Conservation (phyloP, 2,888 invertebrate species). For the Lycaena phlaeas region DNA sequence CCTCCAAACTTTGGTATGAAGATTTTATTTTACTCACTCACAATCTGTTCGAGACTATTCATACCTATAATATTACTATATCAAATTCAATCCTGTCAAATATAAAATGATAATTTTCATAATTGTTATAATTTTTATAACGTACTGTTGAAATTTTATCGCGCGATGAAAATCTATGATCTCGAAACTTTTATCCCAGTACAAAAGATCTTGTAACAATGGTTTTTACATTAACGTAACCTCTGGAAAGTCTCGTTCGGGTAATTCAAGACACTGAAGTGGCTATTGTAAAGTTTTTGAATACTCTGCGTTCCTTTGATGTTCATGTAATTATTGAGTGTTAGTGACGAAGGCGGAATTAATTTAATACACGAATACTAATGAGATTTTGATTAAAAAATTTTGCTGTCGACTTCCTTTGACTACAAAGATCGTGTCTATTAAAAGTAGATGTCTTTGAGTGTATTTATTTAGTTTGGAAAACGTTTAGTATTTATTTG, state of each 20-base stretch:
- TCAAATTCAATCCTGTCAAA: no score
- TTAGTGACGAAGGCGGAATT: conserved; percentile 5
- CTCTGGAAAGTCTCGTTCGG: neutral
- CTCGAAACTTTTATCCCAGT: neutral
- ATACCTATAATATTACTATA: no score
- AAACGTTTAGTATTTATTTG: no score
- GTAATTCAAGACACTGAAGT: conserved; percentile 1
- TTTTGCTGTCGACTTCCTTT: neutral
- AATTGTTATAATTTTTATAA: neutral
- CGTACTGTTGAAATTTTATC: conserved; percentile 3
- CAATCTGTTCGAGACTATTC: no score
- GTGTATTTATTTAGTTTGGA: no score
- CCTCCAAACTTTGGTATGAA: no score
- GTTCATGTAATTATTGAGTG: conserved; percentile 16
- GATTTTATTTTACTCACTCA: no score
- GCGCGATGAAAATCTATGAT: conserved; percentile 2
- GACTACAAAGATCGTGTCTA: no score
- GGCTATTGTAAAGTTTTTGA: conserved; percentile 20
- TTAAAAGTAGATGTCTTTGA: no score
- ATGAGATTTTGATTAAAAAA: neutral
- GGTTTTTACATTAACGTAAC: conserved; percentile 9
- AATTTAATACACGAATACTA: neutral
- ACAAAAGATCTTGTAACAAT: conserved; percentile 8
- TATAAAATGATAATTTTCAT: neutral
- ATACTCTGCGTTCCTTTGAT: conserved; percentile 17